Conservation (phyloP, 2,797 vertebrate species). For the Mus spretus region DNA sequence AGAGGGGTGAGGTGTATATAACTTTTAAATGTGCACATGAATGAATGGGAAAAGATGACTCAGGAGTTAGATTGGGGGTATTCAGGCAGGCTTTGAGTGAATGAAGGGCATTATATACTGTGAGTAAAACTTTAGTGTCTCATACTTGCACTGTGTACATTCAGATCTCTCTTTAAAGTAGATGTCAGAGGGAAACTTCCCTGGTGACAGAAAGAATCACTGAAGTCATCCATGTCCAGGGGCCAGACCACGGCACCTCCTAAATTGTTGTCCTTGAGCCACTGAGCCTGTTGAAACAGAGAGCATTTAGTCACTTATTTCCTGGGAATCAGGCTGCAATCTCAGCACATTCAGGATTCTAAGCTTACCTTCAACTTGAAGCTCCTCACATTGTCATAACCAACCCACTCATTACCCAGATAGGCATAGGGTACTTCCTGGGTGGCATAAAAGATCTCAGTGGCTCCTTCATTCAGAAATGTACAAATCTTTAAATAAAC, state of each 20-base stretch:
- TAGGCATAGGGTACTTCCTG: conserved; percentile 93
- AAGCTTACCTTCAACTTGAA: conserved; percentile 91
- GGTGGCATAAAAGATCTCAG: conserved; percentile 89
- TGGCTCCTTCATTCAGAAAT: conserved; percentile 88
- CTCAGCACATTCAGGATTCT: background rate
- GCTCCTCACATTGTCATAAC: conserved; percentile 92
- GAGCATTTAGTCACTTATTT: conserved; percentile 65
- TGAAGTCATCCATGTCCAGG: conserved; percentile 79
- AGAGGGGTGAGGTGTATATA: background rate
- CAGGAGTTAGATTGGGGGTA: no score
- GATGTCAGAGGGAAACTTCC: conserved; percentile 63
- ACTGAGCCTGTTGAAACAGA: conserved; percentile 59
- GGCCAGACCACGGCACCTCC: conserved; percentile 76
- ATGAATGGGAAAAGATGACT: background rate
- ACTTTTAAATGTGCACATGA: background rate
- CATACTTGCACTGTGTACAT: no score
- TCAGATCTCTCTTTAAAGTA: conserved; percentile 42
- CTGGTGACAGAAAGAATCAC: conserved; percentile 72
- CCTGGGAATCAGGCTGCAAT: background rate
- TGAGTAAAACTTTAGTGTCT: no score
- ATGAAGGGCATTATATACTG: no score
- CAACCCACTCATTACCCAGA: conserved; percentile 92
- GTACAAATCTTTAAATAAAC: conserved; percentile 89
- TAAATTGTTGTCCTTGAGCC: conserved; percentile 71
- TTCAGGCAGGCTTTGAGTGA: background rate